Percentiles rank a stretch among this genome's conserved stretches.
Evolutionary conservation across 1,140 invertebrate species (phyloP).

Genomic region (Drosophila hydei): DNA sequence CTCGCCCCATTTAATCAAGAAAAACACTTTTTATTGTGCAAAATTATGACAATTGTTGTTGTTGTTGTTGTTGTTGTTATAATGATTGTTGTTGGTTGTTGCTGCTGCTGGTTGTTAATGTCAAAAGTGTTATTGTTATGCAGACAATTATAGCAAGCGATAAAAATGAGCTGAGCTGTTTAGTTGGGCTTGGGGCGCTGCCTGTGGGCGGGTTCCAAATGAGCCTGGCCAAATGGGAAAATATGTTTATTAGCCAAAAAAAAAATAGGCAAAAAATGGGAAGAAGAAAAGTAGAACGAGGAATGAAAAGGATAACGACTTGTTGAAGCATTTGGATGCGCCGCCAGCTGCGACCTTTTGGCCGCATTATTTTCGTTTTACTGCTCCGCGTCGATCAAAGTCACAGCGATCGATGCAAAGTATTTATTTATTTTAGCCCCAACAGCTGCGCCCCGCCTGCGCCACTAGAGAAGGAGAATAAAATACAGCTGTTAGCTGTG

Average conservation of each 20-base stretch:
- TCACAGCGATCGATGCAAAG: slow-evolving; percentile 8
- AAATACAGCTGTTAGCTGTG: slow-evolving; percentile 6
- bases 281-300: too few species aligned
- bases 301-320: slow-evolving; percentile 44
- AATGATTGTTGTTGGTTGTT: slow-evolving; percentile 7
- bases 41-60: slow-evolving; percentile 68
- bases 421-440: slow-evolving; percentile 41
- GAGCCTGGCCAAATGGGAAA: slow-evolving; percentile 65
- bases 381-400: neutral
- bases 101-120: slow-evolving; percentile 64
- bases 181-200: neutral
- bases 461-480: neutral
- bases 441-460: slow-evolving; percentile 1
- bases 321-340: too few species aligned
- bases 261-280: too few species aligned
- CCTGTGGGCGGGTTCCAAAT: slow-evolving; percentile 30
- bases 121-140: slow-evolving; percentile 81
- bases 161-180: slow-evolving; percentile 69
- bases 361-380: neutral
- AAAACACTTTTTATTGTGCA: slow-evolving; percentile 81
- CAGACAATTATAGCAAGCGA: slow-evolving; percentile 77
- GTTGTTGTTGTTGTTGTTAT: slow-evolving; percentile 27
- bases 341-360: slow-evolving; percentile 57
- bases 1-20: slow-evolving; percentile 79
- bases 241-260: slow-evolving; percentile 74